These are phyloP conservation scores for Cathartes aura DNA, from an alignment of 2,113 vertebrate species.

Conservation along the genomic window DNA sequence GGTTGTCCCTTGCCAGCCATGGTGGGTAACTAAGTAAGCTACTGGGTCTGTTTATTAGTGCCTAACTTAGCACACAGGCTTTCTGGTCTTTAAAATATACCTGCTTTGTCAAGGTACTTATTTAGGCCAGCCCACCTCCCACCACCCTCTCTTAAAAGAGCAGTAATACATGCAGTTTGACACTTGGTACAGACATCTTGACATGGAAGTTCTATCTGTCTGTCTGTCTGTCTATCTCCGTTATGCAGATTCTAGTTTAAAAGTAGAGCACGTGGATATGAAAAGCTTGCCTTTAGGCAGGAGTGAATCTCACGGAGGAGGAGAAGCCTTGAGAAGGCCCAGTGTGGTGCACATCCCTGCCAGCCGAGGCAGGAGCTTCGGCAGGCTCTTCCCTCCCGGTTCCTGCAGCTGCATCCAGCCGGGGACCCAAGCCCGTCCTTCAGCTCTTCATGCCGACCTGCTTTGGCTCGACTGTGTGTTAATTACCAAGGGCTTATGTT, in stretches of 20 bases:
- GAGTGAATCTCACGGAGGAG: neutral
- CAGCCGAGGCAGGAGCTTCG: rapidly evolving
- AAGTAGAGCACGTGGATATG: neutral
- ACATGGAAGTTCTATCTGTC: rapidly evolving
- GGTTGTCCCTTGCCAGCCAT: neutral
- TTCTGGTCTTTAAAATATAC: neutral
- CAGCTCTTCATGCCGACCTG: rapidly evolving
- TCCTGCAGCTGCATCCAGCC: rapidly evolving
- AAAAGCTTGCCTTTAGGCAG: neutral
- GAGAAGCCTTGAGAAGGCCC: neutral
- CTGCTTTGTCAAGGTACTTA: neutral
- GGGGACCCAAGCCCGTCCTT: neutral
- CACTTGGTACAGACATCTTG: neutral
- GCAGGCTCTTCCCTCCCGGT: neutral
- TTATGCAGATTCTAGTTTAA: neutral
- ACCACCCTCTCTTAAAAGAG: too few species aligned
- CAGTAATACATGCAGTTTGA: rapidly evolving
- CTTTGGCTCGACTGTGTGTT: rapidly evolving
- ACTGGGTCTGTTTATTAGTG: neutral
- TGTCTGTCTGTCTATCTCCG: rapidly evolving
- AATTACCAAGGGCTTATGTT: rapidly evolving
- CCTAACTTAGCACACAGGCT: rapidly evolving
- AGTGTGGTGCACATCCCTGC: rapidly evolving
- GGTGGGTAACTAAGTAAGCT: neutral
- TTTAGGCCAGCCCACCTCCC: neutral